A percentile compares a stretch with the other conserved stretches of the same genome.
Evolutionary conservation across 2,888 invertebrate genomes (phyloP).

Genomic region (Aporophyla nigra): DNA sequence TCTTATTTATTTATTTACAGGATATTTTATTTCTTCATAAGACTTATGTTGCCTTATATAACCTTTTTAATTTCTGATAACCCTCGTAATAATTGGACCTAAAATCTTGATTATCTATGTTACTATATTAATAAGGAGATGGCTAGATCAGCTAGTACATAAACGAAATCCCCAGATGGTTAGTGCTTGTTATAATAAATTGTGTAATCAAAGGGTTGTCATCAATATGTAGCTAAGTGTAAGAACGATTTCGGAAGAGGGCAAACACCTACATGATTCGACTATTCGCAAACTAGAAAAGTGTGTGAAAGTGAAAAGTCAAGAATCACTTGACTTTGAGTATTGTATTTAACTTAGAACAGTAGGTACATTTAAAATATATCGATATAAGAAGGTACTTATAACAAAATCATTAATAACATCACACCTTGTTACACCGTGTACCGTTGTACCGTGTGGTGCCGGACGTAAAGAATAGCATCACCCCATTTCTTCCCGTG

Average conservation of each 20-base stretch:
- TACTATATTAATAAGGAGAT: background rate
- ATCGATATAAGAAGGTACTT: too few species aligned
- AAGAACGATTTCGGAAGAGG: background rate
- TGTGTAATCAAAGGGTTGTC: constrained; percentile 11
- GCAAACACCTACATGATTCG: background rate
- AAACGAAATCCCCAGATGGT: background rate
- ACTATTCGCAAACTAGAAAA: background rate
- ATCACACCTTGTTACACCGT: too few species aligned
- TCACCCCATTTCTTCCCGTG: too few species aligned
- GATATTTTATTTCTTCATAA: too few species aligned
- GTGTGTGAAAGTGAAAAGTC: background rate
- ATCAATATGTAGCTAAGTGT: background rate
- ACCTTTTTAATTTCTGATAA: background rate
- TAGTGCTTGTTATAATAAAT: background rate
- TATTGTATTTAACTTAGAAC: background rate
- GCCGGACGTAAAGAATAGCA: too few species aligned
- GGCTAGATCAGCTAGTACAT: background rate
- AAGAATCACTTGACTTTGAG: background rate
- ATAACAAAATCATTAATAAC: too few species aligned
- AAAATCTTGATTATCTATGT: constrained; percentile 14
- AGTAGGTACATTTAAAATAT: too few species aligned
- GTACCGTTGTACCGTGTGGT: too few species aligned
- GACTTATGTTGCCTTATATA: too few species aligned
- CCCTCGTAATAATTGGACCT: background rate
- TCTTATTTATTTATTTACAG: background rate